phyloP scores from a whole-genome alignment of 2,797 vertebrate genomes.

The Typhlichthys eigenmanni region DNA sequence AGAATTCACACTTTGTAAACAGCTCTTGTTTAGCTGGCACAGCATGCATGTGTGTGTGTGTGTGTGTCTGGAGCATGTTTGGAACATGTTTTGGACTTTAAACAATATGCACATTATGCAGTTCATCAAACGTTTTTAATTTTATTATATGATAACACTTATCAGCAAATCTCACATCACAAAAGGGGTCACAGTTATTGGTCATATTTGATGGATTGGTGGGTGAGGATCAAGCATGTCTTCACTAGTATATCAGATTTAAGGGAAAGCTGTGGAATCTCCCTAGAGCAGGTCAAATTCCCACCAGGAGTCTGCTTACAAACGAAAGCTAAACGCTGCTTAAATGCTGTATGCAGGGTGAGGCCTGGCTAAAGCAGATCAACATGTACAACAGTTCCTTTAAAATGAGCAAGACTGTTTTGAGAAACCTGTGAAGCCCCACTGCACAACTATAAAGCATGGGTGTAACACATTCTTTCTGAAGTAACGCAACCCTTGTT shows the following conservation, averaged over 20 bases:
- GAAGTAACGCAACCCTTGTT: slow-evolving; percentile 11
- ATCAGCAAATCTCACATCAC: too few species aligned
- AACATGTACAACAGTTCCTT: slow-evolving; percentile 12
- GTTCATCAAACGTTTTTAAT: too few species aligned
- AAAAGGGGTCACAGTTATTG: too few species aligned
- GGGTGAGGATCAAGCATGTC: neutral
- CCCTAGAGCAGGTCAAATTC: slow-evolving; percentile 47
- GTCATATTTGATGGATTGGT: too few species aligned
- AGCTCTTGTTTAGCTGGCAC: too few species aligned
- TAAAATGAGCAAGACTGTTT: slow-evolving; percentile 17
- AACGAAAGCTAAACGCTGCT: slow-evolving; percentile 25
- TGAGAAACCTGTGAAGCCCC: neutral
- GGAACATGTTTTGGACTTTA: too few species aligned
- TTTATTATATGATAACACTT: too few species aligned
- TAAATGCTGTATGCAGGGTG: slow-evolving; percentile 13
- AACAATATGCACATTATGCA: too few species aligned
- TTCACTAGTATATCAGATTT: neutral
- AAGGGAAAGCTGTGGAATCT: slow-evolving; percentile 13
- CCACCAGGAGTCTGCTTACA: slow-evolving; percentile 42
- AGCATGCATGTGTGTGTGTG: too few species aligned
- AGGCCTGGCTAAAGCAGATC: slow-evolving; percentile 11
- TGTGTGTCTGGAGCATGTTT: too few species aligned
- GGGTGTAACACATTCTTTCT: slow-evolving; percentile 3
- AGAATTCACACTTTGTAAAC: too few species aligned
- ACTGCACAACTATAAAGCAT: neutral